Conservation (phyloP, 2,888 invertebrate species). For the Acronicta leporina region DNA sequence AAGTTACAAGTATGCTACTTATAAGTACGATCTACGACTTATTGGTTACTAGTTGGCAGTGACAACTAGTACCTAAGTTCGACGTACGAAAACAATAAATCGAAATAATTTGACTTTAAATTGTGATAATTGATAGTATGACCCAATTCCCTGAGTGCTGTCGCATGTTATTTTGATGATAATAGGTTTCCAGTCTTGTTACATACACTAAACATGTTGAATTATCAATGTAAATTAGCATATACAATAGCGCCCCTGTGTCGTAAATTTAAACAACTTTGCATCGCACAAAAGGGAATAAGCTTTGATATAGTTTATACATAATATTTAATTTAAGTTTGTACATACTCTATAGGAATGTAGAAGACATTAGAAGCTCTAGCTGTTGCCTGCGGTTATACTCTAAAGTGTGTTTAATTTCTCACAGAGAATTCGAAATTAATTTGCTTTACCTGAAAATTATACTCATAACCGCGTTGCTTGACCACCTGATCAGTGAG, state of each 20-base stretch:
- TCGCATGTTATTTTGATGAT: conserved; percentile 13
- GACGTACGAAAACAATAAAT: conserved; percentile 27
- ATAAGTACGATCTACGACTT: neutral
- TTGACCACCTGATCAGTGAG: neutral
- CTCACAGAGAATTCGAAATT: neutral
- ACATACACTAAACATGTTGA: conserved; percentile 39
- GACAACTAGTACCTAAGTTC: neutral
- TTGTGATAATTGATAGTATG: conserved; percentile 27
- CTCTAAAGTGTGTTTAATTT: neutral
- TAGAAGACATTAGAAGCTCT: too few species aligned
- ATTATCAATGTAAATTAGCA: conserved; percentile 34
- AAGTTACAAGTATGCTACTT: neutral
- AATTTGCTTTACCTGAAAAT: conserved; percentile 2
- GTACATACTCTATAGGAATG: too few species aligned
- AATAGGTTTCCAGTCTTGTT: conserved; percentile 14
- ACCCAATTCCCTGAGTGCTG: conserved; percentile 32
- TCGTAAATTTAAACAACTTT: conserved; percentile 30
- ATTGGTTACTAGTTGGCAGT: neutral
- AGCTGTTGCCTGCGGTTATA: too few species aligned
- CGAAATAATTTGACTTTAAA: conserved; percentile 37
- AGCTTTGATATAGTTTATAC: conserved; percentile 7
- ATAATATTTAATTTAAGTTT: neutral
- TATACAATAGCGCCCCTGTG: conserved; percentile 32
- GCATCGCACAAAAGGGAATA: conserved; percentile 19
- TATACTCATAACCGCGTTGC: neutral